These are phyloP conservation scores for Athetis lepigone DNA, from an alignment of 2,888 invertebrate genomes.

Conservation along the genomic window DNA sequence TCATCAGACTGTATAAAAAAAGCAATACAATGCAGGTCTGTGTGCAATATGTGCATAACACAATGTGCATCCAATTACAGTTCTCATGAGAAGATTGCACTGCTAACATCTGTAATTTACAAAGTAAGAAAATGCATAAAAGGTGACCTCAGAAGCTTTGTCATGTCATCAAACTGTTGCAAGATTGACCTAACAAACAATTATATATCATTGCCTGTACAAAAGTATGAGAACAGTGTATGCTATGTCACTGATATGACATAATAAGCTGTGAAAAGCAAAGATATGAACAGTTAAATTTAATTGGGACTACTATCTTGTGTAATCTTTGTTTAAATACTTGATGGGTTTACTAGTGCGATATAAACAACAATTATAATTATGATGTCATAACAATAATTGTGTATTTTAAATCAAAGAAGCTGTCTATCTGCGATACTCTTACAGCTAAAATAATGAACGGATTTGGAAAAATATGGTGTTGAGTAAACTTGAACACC, in stretches of 20 bases:
- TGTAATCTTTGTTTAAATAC: background rate
- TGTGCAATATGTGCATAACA: background rate
- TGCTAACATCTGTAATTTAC: constrained; percentile 10
- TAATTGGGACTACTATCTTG: background rate
- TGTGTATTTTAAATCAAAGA: too few relatives aligned
- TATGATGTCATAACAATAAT: too few relatives aligned
- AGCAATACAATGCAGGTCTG: too few relatives aligned
- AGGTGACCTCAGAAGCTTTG: constrained; percentile 29
- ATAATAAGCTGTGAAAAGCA: constrained; percentile 32
- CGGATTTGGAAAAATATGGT: too few relatives aligned
- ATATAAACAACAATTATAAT: background rate
- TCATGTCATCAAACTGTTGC: constrained; percentile 38
- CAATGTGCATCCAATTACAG: constrained; percentile 8
- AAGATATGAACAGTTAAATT: constrained; percentile 1
- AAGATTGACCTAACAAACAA: constrained; percentile 31
- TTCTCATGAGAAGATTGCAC: constrained; percentile 34
- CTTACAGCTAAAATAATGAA: too few relatives aligned
- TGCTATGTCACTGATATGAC: constrained; percentile 10
- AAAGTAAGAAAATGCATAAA: constrained; percentile 27
- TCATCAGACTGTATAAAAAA: background rate
- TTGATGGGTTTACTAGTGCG: background rate
- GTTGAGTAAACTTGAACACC: too few relatives aligned
- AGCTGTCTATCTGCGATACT: too few relatives aligned
- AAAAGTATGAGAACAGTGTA: constrained; percentile 37
- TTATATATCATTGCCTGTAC: constrained; percentile 10